Conservation (phyloP, 1,140 invertebrate genomes). For the Aplysia californica region DNA sequence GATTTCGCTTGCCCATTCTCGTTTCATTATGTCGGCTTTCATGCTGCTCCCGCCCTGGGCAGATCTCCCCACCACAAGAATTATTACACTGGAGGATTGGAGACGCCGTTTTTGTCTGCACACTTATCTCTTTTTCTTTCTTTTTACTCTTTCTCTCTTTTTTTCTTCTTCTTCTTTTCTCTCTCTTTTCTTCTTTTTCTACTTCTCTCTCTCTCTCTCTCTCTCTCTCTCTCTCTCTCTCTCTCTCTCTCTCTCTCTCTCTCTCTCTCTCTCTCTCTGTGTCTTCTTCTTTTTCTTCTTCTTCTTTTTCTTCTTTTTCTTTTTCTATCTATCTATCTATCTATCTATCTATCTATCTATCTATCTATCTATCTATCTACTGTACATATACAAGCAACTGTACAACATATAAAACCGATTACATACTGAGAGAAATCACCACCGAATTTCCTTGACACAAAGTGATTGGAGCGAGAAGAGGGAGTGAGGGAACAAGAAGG, state of each 20-base stretch:
- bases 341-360: conserved; percentile 5
- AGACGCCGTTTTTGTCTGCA: no score
- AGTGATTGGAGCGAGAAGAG: no score
- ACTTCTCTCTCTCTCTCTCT: conserved; percentile 84
- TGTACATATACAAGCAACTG: no score
- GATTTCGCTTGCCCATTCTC: no score
- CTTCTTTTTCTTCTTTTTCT: conserved; percentile 74
- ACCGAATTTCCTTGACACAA: no score
- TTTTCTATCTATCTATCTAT: neutral
- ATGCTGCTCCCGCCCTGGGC: no score
- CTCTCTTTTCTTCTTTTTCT: neutral
- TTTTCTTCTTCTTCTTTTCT: neutral
- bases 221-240: conserved; percentile 72
- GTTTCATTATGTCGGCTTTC: no score
- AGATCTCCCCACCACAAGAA: no score
- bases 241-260: conserved; percentile 71
- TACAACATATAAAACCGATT: no score
- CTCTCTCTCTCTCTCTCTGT: conserved; percentile 87
- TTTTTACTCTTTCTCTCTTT: neutral
- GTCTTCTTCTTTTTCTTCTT: conserved; percentile 82
- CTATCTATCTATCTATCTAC: neutral
- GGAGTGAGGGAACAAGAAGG: no score
- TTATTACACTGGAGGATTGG: no score
- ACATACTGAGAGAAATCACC: no score
- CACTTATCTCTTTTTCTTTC: neutral